Base-by-base conservation (phyloP, 2,113 vertebrate genomes). In the Riparia riparia region DNA sequence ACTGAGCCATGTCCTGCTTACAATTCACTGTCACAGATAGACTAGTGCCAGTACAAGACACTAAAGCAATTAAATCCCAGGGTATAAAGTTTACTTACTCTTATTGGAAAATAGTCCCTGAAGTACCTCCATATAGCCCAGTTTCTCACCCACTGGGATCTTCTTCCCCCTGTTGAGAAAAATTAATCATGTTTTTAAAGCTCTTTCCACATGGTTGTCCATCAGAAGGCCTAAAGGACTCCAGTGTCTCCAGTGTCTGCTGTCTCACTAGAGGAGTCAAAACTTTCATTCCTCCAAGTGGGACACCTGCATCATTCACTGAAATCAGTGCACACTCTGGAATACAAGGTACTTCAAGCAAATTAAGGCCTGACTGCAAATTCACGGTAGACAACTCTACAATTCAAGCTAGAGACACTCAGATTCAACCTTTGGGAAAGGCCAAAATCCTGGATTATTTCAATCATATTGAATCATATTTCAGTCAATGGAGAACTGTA, bases 41-140 rank as follows among this genome's bases (percentile, higher is more conserved):
- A 41, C 17, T 16, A 51, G 10, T 9, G 22, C 5, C 47, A 25
- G 37, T 50, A 25, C 45, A 81, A 53, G 17, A 12, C 19, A 13
- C 18, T 72, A 29, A 57, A 82, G 6, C 28, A 73, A 15, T 34
- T 15, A 85, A 70, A 47, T 34, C 28, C 9, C 61, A 66, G 11
- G 3, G 3, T 28, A 29, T 0, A 16, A 17, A 72, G 7, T 78
- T 29, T 74, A 98, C 98, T 98, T 97, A 99, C 99, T 97, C 98
- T 98, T 93, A 99, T 97, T 37, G 99, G 99, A 88, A 99, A 99
- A 96, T 99, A 99, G 95, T 99, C 99, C 94, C 99, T 97, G 97
- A 99, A 99, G 96, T 99, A 99, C 3, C 98, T 98, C 99, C 99
- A 99, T 56, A 99, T 96, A 12, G 99, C 98, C 99, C 99, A 99